phyloP scores from a whole-genome alignment of 2,797 vertebrate species.

The Arctocebus calabarensis region DNA sequence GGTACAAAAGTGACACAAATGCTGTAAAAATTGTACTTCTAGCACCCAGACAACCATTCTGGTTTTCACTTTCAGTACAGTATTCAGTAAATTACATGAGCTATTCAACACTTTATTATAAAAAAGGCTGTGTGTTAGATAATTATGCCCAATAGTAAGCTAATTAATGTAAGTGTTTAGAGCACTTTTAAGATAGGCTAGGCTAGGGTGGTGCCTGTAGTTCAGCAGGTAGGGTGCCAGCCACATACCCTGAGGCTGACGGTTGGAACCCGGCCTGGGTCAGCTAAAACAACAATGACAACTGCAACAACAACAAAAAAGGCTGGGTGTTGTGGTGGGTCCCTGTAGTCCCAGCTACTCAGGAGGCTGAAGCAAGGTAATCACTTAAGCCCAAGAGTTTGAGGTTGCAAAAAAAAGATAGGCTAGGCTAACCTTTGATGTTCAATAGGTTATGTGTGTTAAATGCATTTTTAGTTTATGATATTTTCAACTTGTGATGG shows the following conservation, averaged over 20 bases:
- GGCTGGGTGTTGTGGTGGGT: too few relatives aligned
- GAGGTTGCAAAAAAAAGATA: too few relatives aligned
- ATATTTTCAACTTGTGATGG: not conserved
- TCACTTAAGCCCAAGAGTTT: too few relatives aligned
- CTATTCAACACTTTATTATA: not conserved
- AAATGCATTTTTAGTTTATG: not conserved
- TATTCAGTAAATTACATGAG: not conserved
- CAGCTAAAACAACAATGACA: too few relatives aligned
- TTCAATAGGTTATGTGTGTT: not conserved
- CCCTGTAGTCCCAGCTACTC: too few relatives aligned
- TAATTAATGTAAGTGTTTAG: not conserved
- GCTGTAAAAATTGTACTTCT: not conserved
- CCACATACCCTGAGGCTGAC: too few relatives aligned
- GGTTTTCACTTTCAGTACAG: not conserved
- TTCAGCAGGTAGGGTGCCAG: too few relatives aligned
- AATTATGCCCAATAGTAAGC: not conserved
- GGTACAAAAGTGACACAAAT: not conserved
- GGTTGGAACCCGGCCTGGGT: too few relatives aligned
- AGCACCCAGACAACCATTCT: not conserved
- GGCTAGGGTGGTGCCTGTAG: too few relatives aligned
- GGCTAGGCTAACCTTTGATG: not conserved
- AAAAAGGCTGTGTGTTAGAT: not conserved
- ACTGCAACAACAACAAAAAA: too few relatives aligned
- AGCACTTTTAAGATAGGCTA: not conserved
- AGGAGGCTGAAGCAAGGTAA: too few relatives aligned